Evolutionary conservation across 1,140 invertebrate genomes (phyloP), one percentile per base, ranked within the genome.

Genomic region (Apolygus lucorum): DNA sequence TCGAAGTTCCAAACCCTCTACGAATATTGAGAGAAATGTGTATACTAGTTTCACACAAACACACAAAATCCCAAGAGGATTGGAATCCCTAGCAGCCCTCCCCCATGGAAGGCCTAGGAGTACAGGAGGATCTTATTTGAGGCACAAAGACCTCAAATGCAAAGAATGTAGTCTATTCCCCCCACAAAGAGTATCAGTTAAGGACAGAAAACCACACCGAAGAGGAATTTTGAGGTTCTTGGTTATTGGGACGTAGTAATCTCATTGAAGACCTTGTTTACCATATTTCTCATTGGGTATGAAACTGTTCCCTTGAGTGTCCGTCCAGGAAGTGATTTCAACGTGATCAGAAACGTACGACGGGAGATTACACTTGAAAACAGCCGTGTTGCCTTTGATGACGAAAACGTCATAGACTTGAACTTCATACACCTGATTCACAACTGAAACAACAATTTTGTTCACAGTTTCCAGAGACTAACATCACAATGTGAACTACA

Each of bases 261-360:
- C n/a, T n/a, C n/a, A n/a, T n/a, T 68, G 17, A 13, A 24, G 26
- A 34, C 66, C 27, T 27, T 24, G 42, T 28, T 78, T 84, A 84
- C 83, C 83, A 75, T 81, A 81, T 74, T 80, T 75, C 28, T 68
- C 76, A 17, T 59, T 28, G 1, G 72, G 69, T 21, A 75, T 68
- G 73, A 81, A 85, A 75, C 73, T 71, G 27, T 72, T 75, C 74
- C 85, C 87, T 62, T 85, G 84, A 49, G 88, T 89, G 80, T 92
- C 90, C 74, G 90, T 85, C 94, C 94, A 96, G 52, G 88, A 85
- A 72, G 88, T 85, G 63, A 95, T 87, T 74, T 89, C 84, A 72
- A 96, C 89, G 78, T 93, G 94, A 79, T 95, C 90, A 11, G 87
- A 88, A 71, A 95, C 91, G 80, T 93, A 95, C 73, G 88, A 90